Conservation (phyloP, 2,888 invertebrate genomes). For the Scaeva pyrastri region DNA sequence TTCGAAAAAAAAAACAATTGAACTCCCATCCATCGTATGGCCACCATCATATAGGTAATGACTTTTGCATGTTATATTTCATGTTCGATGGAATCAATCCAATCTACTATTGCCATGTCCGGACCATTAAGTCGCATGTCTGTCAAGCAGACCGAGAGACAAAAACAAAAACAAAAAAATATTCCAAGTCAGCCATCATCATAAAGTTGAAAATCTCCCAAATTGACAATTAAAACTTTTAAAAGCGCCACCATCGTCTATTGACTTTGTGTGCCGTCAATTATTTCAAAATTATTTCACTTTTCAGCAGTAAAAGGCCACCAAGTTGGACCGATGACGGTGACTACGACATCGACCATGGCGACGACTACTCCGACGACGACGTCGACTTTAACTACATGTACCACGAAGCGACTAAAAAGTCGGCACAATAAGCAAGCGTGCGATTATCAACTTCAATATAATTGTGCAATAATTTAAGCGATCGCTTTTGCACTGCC, state of each 20-base stretch:
- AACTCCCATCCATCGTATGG: not conserved
- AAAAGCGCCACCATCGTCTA: slow-evolving; percentile 29
- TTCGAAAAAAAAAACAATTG: not conserved
- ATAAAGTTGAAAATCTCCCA: slow-evolving; percentile 18
- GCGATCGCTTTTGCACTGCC: slow-evolving; percentile 51
- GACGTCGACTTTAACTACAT: not conserved
- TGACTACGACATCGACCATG: not conserved
- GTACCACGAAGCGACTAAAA: slow-evolving; percentile 14
- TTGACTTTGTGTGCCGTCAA: slow-evolving; percentile 57
- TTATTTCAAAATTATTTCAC: slow-evolving; percentile 76
- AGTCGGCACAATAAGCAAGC: slow-evolving; percentile 55
- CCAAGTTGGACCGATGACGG: slow-evolving; percentile 27
- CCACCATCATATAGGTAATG: not conserved
- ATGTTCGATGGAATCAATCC: slow-evolving; percentile 64
- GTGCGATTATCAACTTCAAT: slow-evolving; percentile 68
- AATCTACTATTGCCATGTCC: slow-evolving; percentile 42
- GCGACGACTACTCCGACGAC: not conserved
- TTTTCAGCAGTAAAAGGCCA: slow-evolving; percentile 60
- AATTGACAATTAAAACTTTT: slow-evolving; percentile 67
- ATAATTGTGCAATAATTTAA: slow-evolving; percentile 75
- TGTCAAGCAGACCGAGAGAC: slow-evolving; percentile 41
- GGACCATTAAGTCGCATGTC: slow-evolving; percentile 66
- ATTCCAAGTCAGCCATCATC: slow-evolving; percentile 15
- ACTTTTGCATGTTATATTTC: slow-evolving; percentile 44
- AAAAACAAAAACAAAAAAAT: slow-evolving; percentile 17